These are phyloP conservation scores for Cynaeus angustus DNA, from an alignment of 2,888 invertebrate species.

Conservation along the genomic window DNA sequence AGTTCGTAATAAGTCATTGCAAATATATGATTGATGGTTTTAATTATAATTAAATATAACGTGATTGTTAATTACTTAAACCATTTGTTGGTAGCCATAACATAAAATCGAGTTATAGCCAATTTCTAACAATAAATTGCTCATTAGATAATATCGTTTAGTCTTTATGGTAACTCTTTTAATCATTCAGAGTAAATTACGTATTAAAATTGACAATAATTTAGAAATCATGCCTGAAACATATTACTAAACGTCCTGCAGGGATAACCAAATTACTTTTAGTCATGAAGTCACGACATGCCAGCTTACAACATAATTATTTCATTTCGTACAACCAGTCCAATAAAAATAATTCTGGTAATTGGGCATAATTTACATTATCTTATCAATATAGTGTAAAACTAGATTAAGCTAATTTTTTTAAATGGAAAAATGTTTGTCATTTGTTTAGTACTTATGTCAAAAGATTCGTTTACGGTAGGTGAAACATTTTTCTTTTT, in stretches of 20 bases:
- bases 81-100: not conserved
- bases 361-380: not conserved
- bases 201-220: conserved; percentile 34
- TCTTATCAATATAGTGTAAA: not conserved
- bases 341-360: conserved; percentile 28
- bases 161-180: conserved; percentile 1
- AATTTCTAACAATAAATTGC: conserved; percentile 13
- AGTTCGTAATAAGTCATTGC: not conserved
- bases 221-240: conserved; percentile 33
- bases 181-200: conserved; percentile 25
- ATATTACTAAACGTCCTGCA: conserved; percentile 33
- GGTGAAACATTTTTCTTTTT: no score
- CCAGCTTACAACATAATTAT: conserved; percentile 38
- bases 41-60: not conserved
- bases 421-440: no score
- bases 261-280: conserved; percentile 39
- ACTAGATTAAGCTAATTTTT: no score
- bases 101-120: not conserved
- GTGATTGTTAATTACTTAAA: conserved; percentile 2
- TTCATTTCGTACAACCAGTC: conserved; percentile 28
- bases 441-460: no score
- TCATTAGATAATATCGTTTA: conserved; percentile 4
- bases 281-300: conserved; percentile 42
- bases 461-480: no score
- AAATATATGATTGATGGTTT: not conserved